A percentile compares a stretch with the other conserved stretches of the same genome.
phyloP scores from a whole-genome alignment of 2,888 invertebrate species.

The Elgonia sp. region DNA sequence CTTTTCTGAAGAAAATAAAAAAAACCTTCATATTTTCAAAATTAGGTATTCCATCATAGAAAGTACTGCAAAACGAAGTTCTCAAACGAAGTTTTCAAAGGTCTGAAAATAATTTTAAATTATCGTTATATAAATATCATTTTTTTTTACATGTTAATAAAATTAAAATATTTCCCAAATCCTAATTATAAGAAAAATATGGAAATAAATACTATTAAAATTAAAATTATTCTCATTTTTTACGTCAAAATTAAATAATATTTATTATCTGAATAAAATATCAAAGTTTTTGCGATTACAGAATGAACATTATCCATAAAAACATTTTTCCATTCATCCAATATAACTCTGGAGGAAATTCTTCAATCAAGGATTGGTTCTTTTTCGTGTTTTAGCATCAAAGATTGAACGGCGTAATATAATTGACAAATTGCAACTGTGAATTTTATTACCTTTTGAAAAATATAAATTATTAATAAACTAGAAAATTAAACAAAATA shows the following conservation, averaged over 20 bases:
- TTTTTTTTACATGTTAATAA: not conserved
- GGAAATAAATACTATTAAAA: no score
- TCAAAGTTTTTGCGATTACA: constrained; percentile 88
- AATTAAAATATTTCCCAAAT: not conserved
- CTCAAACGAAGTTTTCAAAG: constrained; percentile 80
- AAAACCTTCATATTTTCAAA: no score
- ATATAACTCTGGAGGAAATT: constrained; percentile 86
- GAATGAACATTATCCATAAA: constrained; percentile 90
- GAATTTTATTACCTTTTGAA: constrained; percentile 75
- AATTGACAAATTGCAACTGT: constrained; percentile 88
- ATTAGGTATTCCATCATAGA: no score
- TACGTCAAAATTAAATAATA: no score
- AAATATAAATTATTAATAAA: constrained; percentile 3
- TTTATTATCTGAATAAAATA: constrained; percentile 83
- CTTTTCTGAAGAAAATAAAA: no score
- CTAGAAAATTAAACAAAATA: not conserved
- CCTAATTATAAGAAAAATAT: no score
- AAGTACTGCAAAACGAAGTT: no score
- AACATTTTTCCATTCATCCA: constrained; percentile 93
- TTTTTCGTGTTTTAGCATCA: constrained; percentile 86
- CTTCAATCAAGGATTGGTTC: constrained; percentile 85
- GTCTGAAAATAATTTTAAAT: constrained; percentile 74
- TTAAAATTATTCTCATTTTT: no score
- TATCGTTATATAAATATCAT: not conserved
- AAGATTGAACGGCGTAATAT: constrained; percentile 87